Base-by-base conservation (phyloP, 2,113 vertebrate genomes). In the Heptranchias perlo region DNA sequence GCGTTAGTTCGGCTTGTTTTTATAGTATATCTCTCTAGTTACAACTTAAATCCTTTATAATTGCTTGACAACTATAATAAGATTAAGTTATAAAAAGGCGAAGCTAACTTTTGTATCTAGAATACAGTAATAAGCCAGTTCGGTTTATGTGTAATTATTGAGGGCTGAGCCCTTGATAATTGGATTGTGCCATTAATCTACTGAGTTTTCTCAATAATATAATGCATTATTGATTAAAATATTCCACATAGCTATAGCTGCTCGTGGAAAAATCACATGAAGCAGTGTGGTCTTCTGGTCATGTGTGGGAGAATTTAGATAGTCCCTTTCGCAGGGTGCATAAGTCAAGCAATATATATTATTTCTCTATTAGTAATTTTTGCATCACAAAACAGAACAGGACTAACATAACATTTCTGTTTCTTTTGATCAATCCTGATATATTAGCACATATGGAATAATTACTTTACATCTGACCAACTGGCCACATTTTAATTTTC, bases 151-250 rank as follows among this genome's bases (percentile, higher is more conserved):
- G 89, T 18, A 92, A 61, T 58, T 58, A 39, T n/a, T 89, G 25
- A 31, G 28, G n/a, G 49, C 11, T 89, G 86, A 35, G 28, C 28
- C 13, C 13, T 39, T 23, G 16, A 23, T 86, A 86, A 54, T 49
- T n/a, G 35, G 28, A 16, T 92, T 61, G 49, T 31, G 86, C 28
- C 52, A 14, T 7, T 86, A 86, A 86, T 18, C 44, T 86, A 86
- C 23, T 86, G 82, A 49, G 82, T 86, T 86, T 92, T 8, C 89
- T 61, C 54, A 92, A 92, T 86, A 35, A 76, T 10, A 35, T 76
- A 76, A 92, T 92, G 54, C 89, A n/a, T 61, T 92, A 28, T n/a
- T 92, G 31, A 92, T n/a, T 92, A n/a, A 92, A 61, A 58, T 61
- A 62, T 62, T 16, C 0, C 52, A 31, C 25, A 92, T n/a, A 92